Conservation (phyloP, 2,797 vertebrate species). For the Valencia hispanica region DNA sequence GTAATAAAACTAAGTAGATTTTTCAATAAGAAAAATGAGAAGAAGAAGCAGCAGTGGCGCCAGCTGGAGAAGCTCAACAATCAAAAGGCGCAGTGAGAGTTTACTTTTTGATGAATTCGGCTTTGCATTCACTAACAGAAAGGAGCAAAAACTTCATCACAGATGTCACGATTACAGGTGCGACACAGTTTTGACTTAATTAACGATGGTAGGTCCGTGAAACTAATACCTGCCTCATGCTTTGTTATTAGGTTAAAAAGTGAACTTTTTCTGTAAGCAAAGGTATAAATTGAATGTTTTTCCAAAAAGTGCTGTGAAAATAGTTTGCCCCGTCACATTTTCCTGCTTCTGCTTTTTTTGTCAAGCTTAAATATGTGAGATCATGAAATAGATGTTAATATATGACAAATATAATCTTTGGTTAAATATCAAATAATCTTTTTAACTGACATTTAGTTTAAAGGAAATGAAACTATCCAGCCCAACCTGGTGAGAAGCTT, state of each 20-base stretch:
- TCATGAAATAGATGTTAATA: too few species aligned
- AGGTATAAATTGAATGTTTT: not conserved
- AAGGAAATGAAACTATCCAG: not conserved
- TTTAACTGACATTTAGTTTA: too few species aligned
- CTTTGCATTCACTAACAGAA: slow-evolving; percentile 73
- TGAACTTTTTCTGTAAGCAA: too few species aligned
- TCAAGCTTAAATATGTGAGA: too few species aligned
- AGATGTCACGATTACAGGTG: slow-evolving; percentile 81
- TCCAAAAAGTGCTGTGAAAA: not conserved
- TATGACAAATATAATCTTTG: not conserved
- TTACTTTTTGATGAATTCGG: slow-evolving; percentile 80
- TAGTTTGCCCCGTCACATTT: not conserved
- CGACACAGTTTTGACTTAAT: not conserved
- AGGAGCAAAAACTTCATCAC: slow-evolving; percentile 70
- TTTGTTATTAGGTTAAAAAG: not conserved
- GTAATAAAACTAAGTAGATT: not conserved
- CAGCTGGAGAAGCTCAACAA: slow-evolving; percentile 42
- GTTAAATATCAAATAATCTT: not conserved
- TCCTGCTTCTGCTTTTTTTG: too few species aligned
- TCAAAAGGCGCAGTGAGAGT: slow-evolving; percentile 56
- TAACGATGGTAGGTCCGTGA: not conserved
- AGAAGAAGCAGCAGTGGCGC: slow-evolving; percentile 47
- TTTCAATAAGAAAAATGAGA: slow-evolving; percentile 35
- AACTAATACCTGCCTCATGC: not conserved
- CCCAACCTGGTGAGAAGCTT: not conserved